These are phyloP conservation scores for Synchiropus splendidus DNA, from an alignment of 2,113 vertebrate species.

Conservation along the genomic window DNA sequence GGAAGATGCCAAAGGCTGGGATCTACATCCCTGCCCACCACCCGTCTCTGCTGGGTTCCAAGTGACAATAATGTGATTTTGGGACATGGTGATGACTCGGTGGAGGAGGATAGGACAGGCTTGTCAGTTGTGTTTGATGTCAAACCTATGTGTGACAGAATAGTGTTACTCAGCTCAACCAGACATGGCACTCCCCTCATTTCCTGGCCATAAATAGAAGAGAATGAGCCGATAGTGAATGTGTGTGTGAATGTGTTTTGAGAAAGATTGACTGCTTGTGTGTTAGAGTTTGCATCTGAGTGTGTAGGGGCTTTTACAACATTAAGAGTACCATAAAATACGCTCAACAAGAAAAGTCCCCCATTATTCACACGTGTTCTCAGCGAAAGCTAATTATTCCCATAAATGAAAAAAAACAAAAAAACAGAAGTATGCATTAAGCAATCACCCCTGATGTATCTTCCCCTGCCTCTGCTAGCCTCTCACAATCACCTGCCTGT, in stretches of 20 bases:
- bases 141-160: constrained; percentile 65
- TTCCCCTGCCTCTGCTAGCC: constrained; percentile 58
- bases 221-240: constrained; percentile 36
- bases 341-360: constrained; percentile 48
- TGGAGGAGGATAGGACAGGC: constrained; percentile 56
- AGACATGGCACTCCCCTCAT: constrained; percentile 52
- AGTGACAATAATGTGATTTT: constrained; percentile 66
- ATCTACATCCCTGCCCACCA: constrained; percentile 56
- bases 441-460: constrained; percentile 66
- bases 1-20: constrained; percentile 56
- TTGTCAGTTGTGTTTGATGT: constrained; percentile 65
- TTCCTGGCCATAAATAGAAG: constrained; percentile 58
- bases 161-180: constrained; percentile 63
- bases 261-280: constrained; percentile 7
- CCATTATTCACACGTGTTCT: constrained; percentile 55
- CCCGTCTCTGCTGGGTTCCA: constrained; percentile 50
- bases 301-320: constrained; percentile 12
- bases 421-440: constrained; percentile 57
- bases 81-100: constrained; percentile 66
- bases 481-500: constrained; percentile 53
- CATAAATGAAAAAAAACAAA: constrained; percentile 47
- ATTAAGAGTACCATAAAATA: constrained; percentile 43
- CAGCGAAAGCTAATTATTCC: constrained; percentile 62
- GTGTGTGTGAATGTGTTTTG: constrained; percentile 4
- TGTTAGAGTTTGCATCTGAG: constrained; percentile 14